These are phyloP conservation scores for Heliothis virescens DNA, from an alignment of 1,140 invertebrate species.

Conservation along the genomic window DNA sequence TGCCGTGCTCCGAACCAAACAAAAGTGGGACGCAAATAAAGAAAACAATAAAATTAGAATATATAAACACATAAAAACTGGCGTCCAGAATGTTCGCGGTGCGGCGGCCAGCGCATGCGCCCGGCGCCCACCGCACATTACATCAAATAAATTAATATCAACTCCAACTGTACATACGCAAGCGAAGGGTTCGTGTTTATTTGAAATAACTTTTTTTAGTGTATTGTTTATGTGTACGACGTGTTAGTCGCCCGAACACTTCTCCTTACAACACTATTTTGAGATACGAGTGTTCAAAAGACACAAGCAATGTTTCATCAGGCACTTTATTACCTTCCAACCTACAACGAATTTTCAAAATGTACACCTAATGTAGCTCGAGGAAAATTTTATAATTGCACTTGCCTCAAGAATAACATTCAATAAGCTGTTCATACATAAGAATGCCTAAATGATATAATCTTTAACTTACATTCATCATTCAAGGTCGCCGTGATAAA, in stretches of 20 bases:
- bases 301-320: constrained; percentile 31
- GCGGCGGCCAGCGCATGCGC: constrained; percentile 70
- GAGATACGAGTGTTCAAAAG: constrained; percentile 33
- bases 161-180: constrained; percentile 52
- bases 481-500: constrained; percentile 11
- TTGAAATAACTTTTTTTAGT: constrained; percentile 53
- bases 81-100: constrained; percentile 74
- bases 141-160: constrained; percentile 68
- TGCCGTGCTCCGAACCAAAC: constrained; percentile 82
- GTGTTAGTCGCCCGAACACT: constrained; percentile 45
- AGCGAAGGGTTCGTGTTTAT: constrained; percentile 56
- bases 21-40: constrained; percentile 86
- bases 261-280: constrained; percentile 46
- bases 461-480: constrained; percentile 15
- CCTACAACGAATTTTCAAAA: constrained; percentile 7
- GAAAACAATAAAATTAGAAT: constrained; percentile 87
- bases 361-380: background rate
- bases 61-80: constrained; percentile 85
- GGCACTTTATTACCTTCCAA: constrained; percentile 29
- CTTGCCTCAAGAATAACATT: too few relatives aligned
- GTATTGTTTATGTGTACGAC: constrained; percentile 51
- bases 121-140: constrained; percentile 65
- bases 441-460: background rate
- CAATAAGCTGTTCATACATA: background rate
- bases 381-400: too few relatives aligned